Conservation (phyloP, 2,113 vertebrate genomes). For the Athene noctua region DNA sequence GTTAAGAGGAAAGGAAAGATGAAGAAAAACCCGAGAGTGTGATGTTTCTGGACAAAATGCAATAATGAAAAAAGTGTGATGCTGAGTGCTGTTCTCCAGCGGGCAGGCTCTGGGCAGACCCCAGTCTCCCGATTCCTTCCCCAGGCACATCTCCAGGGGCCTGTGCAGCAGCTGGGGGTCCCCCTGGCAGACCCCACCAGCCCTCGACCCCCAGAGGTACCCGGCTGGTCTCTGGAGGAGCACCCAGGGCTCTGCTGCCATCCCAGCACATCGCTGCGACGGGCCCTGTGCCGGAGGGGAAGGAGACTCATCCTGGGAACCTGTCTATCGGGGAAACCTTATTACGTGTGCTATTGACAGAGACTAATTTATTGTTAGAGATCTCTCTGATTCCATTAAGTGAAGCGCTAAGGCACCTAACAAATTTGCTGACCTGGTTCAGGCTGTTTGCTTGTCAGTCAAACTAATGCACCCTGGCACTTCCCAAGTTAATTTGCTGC, state of each 20-base stretch:
- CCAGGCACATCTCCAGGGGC: neutral
- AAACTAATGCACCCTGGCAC: neutral
- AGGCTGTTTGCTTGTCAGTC: neutral
- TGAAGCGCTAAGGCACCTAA: neutral
- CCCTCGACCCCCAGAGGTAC: accelerated
- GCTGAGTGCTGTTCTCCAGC: neutral
- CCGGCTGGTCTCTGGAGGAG: accelerated
- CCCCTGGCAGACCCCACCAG: neutral
- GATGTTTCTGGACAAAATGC: neutral
- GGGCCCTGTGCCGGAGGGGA: neutral
- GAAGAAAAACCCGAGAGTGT: neutral
- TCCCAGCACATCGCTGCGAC: accelerated
- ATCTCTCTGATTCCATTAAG: constrained; percentile 1
- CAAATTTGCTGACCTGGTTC: neutral
- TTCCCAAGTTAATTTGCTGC: constrained; percentile 3
- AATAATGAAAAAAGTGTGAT: accelerated
- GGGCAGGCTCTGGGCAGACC: neutral
- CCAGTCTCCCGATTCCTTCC: too few relatives aligned
- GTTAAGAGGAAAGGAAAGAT: neutral
- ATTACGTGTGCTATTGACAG: neutral
- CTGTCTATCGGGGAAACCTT: neutral
- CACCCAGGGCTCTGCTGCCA: neutral
- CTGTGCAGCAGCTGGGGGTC: neutral
- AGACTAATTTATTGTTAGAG: neutral
- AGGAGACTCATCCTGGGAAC: neutral